Conservation (phyloP, 2,888 invertebrate genomes). For the Hypselothyrea guttata region DNA sequence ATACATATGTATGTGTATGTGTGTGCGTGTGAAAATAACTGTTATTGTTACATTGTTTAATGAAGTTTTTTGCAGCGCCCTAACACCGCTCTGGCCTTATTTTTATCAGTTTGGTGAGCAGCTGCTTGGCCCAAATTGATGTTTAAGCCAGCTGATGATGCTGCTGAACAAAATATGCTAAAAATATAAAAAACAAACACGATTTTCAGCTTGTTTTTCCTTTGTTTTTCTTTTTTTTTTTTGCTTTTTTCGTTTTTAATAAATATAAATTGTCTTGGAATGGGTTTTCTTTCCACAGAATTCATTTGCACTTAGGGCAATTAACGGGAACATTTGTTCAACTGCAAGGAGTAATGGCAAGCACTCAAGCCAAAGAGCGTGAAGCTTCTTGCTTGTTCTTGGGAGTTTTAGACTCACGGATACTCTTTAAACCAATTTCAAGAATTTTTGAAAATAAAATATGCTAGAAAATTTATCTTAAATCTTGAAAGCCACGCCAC, state of each 20-base stretch:
- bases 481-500: no score
- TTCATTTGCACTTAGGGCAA: not conserved
- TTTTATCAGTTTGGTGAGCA: slow-evolving; percentile 9
- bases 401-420: no score
- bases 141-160: slow-evolving; percentile 13
- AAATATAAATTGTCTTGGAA: no score
- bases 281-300: no score
- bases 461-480: no score
- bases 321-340: no score
- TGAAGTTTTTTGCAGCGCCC: slow-evolving; percentile 47
- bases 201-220: slow-evolving; percentile 26
- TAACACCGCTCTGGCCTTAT: not conserved
- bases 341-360: no score
- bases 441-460: no score
- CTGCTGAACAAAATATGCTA: slow-evolving; percentile 37
- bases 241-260: no score
- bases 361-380: no score
- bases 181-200: slow-evolving; percentile 37
- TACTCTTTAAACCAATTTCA: no score
- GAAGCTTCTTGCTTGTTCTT: no score
- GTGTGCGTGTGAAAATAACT: slow-evolving; percentile 42
- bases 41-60: slow-evolving; percentile 62
- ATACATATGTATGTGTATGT: slow-evolving; percentile 22
- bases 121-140: slow-evolving; percentile 25
- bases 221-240: not conserved